Base-by-base conservation (phyloP, 2,113 vertebrate species). In the Leptodactylus fuscus region DNA sequence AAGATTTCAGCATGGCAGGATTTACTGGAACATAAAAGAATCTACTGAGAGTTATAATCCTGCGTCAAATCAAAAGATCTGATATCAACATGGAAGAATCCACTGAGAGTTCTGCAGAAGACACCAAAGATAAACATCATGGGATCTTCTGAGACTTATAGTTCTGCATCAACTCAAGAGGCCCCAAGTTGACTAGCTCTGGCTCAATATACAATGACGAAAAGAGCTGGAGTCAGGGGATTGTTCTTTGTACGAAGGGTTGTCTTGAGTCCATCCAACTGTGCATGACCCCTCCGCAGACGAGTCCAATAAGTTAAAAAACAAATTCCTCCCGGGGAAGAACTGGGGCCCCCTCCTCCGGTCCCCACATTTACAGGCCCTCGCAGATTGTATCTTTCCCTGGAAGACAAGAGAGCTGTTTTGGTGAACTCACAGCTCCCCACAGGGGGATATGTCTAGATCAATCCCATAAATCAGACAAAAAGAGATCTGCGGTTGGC, bases 311-410 rank as follows among this genome's bases (percentile, higher is more conserved):
- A 83, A 73, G 32, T 18, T 58, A 38, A 58, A 83, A 83, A 83
- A 73, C n/a, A 58, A 53, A 83, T 83, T 55, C 60, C 79, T 67
- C 24, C 34, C 20, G 51, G 67, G 81, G 44, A 51, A 49, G 3
- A 48, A 71, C n/a, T 3, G 0, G 27, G 11, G 36, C 8, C 70
- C 79, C 81, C 81, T 51, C 69, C 48, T 36, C 81, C 48, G 27
- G 60, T 70, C 65, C 69, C 69, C 13, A 53, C 62, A 82, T 51
- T 69, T 85, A 88, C 88, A 90, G 78, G 67, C 77, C 87, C 89
- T 89, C 88, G 88, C 89, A 90, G 89, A 88, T 89, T 91, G 90
- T 89, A 91, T 91, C 88, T 82, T 82, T 90, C 88, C n/a, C 36
- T 88, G 48, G 51, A 83, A 90, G 88, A 90, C 90, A 55, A 69